Percentiles rank a stretch among this genome's conserved stretches.
These are phyloP conservation scores for Macrotrachela quadricornifera DNA, from an alignment of 1,140 invertebrate genomes.

Conservation along the genomic window DNA sequence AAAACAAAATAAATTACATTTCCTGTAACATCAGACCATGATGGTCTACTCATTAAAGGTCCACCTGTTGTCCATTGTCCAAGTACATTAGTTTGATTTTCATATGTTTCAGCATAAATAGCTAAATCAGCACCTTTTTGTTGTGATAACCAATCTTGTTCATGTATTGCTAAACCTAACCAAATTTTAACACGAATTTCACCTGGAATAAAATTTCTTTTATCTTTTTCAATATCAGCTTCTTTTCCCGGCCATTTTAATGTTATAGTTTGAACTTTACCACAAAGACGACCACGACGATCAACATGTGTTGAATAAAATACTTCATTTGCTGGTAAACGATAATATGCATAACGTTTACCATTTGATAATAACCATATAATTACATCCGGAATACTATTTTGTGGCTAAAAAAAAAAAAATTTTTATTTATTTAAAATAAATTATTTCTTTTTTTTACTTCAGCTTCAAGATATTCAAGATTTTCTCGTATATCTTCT, in stretches of 20 bases:
- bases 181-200: constrained; percentile 29
- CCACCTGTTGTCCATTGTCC: too few species aligned
- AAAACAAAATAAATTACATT: constrained; percentile 18
- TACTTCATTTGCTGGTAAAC: constrained; percentile 30
- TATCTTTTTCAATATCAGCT: constrained; percentile 14
- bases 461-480: too few species aligned
- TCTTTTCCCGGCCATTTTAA: constrained; percentile 25
- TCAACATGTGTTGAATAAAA: constrained; percentile 21
- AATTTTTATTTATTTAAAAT: too few species aligned
- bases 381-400: constrained; percentile 34
- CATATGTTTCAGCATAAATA: constrained; percentile 14
- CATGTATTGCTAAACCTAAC: constrained; percentile 30
- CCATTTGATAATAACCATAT: constrained; percentile 35
- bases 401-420: constrained; percentile 28
- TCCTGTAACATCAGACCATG: constrained; percentile 32
- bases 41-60: constrained; percentile 15
- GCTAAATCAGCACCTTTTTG: constrained; percentile 31
- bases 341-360: constrained; percentile 30
- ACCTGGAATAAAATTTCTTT: constrained; percentile 20
- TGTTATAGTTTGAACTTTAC: constrained; percentile 26
- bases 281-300: constrained; percentile 25
- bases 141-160: constrained; percentile 26
- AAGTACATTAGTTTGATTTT: too few species aligned
- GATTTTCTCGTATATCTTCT: background rate
- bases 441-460: too few species aligned